Base-by-base conservation (phyloP, 2,797 vertebrate species). In the Syngnathus rostellatus region DNA sequence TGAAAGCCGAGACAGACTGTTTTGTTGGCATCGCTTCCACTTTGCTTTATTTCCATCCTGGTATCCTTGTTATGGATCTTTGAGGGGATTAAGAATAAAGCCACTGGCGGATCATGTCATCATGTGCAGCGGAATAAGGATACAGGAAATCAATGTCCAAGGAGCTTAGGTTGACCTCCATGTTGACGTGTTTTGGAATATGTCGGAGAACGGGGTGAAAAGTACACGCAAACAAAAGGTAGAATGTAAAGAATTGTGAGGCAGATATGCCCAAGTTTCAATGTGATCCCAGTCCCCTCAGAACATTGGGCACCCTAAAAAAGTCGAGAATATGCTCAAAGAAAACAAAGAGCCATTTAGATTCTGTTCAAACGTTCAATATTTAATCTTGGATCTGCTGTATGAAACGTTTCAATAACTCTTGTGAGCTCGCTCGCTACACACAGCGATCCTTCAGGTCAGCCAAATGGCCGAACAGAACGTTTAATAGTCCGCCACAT, bases 81-180 rank as follows among this genome's bases (percentile, higher is more conserved):
- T 73, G 71, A 2, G 50, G 39, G 82, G 83, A 84, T 85, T 87
- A 83, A 76, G 45, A 76, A 72, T 73, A 76, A 87, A 87, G 74
- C 76, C 74, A 45, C 11, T 81, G 67, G 66, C 46, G 71, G 81
- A 84, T 85, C 76, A 80, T 82, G 70, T 83, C 76, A 78, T 81
- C 80, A 74, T 82, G 82, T 69, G 10, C n/a, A 45, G 50, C 53
- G 3, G 76, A 71, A 69, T 77, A 70, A 71, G 78, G 68, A 80
- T 72, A 65, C 39, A 14, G 43, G 64, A 68, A 82, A 81, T 81
- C 72, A 76, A 83, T 80, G 76, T 67, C 76, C 76, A 74, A 66
- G 74, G 62, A 73, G 66, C 59, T 77, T 74, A 70, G 72, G 8
- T 21, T 8, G 50, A 51, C 50, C 50, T 21, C 50, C 50, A 10